Percentiles rank a stretch among this genome's conserved stretches.
Conservation (phyloP, 2,888 invertebrate species). For the Xanthostigma xanthostigma region DNA sequence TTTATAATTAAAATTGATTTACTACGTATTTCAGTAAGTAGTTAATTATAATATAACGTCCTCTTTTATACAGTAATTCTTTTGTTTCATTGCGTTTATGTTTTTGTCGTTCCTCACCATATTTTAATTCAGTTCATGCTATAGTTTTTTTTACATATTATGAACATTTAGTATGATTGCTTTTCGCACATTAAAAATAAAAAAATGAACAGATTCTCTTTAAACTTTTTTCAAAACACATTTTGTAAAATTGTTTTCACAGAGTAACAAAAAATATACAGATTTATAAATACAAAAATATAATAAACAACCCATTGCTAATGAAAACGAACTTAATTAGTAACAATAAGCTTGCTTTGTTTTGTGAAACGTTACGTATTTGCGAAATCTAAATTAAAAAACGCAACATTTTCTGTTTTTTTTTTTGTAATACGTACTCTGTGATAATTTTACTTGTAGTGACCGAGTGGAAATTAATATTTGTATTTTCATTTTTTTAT, state of each 20-base stretch:
- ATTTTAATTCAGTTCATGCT: no score
- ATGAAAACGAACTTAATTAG: no score
- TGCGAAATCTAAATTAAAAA: no score
- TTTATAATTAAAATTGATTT: neutral
- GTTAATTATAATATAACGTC: neutral
- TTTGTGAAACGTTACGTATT: no score
- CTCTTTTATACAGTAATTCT: neutral
- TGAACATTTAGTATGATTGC: slow-evolving; percentile 28
- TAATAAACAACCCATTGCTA: slow-evolving; percentile 9
- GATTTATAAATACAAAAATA: slow-evolving; percentile 10
- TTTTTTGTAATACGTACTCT: no score
- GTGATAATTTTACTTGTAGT: slow-evolving; percentile 7
- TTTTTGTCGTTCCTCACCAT: no score
- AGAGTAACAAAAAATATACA: slow-evolving; percentile 11
- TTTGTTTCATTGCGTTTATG: no score
- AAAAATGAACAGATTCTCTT: no score
- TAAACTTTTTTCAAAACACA: no score
- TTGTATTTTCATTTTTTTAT: slow-evolving; percentile 11
- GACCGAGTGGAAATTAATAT: slow-evolving; percentile 3
- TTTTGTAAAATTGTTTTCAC: slow-evolving; percentile 8
- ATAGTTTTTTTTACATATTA: no score
- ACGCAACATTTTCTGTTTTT: no score
- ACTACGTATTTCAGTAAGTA: neutral
- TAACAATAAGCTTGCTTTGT: no score
- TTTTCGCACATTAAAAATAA: slow-evolving; percentile 25